These are phyloP conservation scores for Isotomurus palustris DNA, from an alignment of 2,888 invertebrate species.

Conservation along the genomic window DNA sequence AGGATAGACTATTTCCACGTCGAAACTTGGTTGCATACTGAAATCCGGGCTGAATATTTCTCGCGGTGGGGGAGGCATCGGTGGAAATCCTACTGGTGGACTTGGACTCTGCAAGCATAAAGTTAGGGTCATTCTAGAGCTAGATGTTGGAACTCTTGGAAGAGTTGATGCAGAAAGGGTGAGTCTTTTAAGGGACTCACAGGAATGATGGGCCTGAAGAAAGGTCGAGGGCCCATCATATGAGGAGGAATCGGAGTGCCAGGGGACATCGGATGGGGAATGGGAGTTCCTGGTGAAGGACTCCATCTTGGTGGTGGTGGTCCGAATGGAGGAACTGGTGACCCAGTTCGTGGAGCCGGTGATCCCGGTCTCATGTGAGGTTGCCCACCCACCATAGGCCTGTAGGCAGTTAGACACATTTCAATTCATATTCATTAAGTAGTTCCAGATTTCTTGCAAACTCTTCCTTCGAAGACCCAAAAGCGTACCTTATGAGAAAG, in stretches of 20 bases:
- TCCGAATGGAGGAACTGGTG: conserved; percentile 25
- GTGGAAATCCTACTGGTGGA: conserved; percentile 13
- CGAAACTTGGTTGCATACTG: conserved; percentile 41
- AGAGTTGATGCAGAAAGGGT: not conserved
- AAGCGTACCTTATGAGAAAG: conserved; percentile 34
- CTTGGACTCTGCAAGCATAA: conserved; percentile 6
- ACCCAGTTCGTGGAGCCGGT: conserved; percentile 19
- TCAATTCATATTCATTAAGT: too few species aligned
- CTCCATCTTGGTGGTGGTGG: conserved; percentile 35
- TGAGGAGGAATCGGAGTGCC: conserved; percentile 22
- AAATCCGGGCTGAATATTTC: conserved; percentile 19
- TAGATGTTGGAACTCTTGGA: not conserved
- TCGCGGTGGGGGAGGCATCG: conserved; percentile 11
- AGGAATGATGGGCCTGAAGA: conserved; percentile 33
- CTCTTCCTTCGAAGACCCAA: not conserved
- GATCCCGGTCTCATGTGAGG: conserved; percentile 17
- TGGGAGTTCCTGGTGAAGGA: conserved; percentile 17
- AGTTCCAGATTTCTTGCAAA: too few species aligned
- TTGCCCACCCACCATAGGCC: conserved; percentile 37
- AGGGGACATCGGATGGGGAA: conserved; percentile 21
- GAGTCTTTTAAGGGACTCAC: conserved; percentile 11
- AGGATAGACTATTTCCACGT: conserved; percentile 44
- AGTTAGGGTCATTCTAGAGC: not conserved
- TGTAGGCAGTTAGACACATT: too few species aligned
- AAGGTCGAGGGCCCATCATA: conserved; percentile 34